These are phyloP conservation scores for Micronycteris hirsuta DNA, from an alignment of 2,113 vertebrate species.

Conservation along the genomic window DNA sequence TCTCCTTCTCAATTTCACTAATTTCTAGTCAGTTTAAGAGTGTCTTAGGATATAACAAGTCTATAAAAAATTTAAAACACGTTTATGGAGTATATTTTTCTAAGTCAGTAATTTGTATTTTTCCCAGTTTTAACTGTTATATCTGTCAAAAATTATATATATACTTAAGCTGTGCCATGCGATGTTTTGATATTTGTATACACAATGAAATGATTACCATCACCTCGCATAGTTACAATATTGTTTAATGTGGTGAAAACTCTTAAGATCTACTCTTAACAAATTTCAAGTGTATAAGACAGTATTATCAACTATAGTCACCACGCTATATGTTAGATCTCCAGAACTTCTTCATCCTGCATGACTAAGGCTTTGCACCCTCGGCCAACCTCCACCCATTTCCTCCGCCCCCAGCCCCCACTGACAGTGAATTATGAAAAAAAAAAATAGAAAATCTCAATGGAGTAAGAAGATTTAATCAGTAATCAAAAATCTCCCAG, in stretches of 20 bases:
- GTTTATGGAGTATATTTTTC: neutral
- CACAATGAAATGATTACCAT: neutral
- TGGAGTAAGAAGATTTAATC: neutral
- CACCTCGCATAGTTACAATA: neutral
- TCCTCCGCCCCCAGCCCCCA: neutral
- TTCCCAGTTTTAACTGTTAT: neutral
- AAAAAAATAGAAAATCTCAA: neutral
- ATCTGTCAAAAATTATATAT: neutral
- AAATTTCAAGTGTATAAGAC: neutral
- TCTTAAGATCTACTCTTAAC: neutral
- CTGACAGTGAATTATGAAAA: neutral
- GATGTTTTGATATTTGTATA: neutral
- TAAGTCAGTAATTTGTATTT: neutral
- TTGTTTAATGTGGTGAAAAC: neutral
- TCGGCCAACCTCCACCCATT: neutral
- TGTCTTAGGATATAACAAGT: neutral
- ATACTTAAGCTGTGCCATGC: neutral
- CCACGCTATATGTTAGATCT: neutral
- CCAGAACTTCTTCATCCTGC: neutral
- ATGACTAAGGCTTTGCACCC: neutral
- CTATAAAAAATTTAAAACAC: neutral
- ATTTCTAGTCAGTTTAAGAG: neutral
- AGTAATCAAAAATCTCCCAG: neutral
- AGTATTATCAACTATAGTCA: neutral
- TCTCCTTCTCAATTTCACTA: neutral